These are phyloP conservation scores for Oeneis ivallda DNA, from an alignment of 2,888 invertebrate species.

Conservation along the genomic window DNA sequence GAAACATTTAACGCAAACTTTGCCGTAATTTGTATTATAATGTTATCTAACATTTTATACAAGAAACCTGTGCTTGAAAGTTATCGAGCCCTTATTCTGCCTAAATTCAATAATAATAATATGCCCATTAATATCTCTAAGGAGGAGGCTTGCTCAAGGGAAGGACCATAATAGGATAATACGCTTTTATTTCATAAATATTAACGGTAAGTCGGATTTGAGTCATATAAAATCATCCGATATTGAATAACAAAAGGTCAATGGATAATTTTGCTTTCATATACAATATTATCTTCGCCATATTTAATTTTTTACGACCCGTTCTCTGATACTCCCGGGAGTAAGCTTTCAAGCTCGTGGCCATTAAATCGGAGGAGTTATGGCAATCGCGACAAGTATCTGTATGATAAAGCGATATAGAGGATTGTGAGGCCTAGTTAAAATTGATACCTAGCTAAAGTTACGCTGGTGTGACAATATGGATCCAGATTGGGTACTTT, in stretches of 20 bases:
- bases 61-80: no score
- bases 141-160: no score
- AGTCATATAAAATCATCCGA: background rate
- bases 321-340: slow-evolving; percentile 7
- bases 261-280: background rate
- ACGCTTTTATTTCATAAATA: no score
- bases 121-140: no score
- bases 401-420: slow-evolving; percentile 4
- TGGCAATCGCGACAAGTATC: slow-evolving; percentile 7
- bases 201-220: no score
- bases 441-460: background rate
- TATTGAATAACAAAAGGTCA: slow-evolving; percentile 2
- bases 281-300: background rate
- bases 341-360: background rate
- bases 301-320: slow-evolving; percentile 13
- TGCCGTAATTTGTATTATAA: no score
- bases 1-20: no score
- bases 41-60: no score
- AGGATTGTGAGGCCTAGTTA: background rate
- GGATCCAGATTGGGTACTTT: background rate
- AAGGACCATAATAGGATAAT: no score
- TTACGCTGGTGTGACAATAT: slow-evolving; percentile 2
- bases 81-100: no score
- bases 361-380: slow-evolving; percentile 16
- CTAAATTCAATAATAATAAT: no score